phyloP scores from a whole-genome alignment of 2,113 vertebrate species.

The Heterochromis multidens region DNA sequence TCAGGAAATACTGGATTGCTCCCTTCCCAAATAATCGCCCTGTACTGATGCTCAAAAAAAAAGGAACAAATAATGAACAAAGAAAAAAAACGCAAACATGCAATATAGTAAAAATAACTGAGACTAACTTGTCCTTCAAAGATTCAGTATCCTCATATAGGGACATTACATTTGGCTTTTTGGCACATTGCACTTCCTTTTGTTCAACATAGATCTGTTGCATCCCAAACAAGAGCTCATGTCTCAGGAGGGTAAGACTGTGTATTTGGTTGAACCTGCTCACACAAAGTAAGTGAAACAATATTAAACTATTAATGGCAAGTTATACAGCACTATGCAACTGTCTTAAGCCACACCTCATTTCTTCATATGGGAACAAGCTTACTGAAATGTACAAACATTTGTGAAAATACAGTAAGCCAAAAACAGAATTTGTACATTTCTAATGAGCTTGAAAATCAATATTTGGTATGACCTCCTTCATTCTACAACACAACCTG shows the following conservation, averaged over 20 bases:
- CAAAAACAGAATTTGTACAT: too few relatives aligned
- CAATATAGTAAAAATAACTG: background rate
- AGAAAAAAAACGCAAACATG: background rate
- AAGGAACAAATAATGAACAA: background rate
- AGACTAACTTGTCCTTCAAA: background rate
- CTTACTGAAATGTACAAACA: too few relatives aligned
- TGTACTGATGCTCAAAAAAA: background rate
- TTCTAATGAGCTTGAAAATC: too few relatives aligned
- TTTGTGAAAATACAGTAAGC: too few relatives aligned
- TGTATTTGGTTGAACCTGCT: background rate
- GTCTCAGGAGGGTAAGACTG: background rate
- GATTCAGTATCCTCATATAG: background rate
- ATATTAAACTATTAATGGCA: background rate
- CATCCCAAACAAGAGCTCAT: background rate
- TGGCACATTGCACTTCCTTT: too few relatives aligned
- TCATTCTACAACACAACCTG: too few relatives aligned
- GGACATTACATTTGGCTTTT: background rate
- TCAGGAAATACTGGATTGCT: too few relatives aligned
- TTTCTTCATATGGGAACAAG: too few relatives aligned
- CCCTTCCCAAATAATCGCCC: background rate
- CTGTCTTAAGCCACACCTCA: too few relatives aligned
- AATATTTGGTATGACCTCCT: too few relatives aligned
- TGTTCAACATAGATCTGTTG: background rate
- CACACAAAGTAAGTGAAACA: background rate
- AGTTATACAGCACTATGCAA: too few relatives aligned